phyloP scores from a whole-genome alignment of 2,113 vertebrate species.

The Coptodon bakossiorum region DNA sequence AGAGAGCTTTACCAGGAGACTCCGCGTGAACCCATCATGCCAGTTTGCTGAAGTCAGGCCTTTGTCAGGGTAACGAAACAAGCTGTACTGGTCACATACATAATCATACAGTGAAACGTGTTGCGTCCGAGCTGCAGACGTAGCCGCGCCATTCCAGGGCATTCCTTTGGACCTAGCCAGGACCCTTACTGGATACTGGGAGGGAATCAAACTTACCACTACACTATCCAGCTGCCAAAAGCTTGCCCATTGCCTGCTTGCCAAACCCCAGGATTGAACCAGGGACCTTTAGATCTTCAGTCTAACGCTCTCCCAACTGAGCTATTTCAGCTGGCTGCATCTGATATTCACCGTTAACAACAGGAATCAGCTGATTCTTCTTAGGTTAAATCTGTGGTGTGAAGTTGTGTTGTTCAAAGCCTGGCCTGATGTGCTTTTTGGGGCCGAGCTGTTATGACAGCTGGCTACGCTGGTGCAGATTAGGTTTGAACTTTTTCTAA shows the following conservation, averaged over 20 bases:
- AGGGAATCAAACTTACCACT: not conserved
- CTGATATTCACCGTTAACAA: not conserved
- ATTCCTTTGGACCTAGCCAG: not conserved
- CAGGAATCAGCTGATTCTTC: not conserved
- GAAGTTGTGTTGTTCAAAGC: not conserved
- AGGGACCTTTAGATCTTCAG: not conserved
- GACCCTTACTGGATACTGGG: not conserved
- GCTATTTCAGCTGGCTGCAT: fast-evolving
- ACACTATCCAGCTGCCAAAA: not conserved
- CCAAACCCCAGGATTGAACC: not conserved
- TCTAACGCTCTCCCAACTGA: not conserved
- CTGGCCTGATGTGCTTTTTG: fast-evolving
- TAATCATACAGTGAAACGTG: not conserved
- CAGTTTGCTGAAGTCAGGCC: not conserved
- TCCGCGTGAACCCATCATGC: not conserved
- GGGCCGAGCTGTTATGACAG: not conserved
- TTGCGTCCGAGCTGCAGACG: fast-evolving
- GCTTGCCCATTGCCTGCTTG: not conserved
- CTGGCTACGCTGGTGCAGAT: not conserved
- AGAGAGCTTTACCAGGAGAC: not conserved
- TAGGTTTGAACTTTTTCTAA: not conserved
- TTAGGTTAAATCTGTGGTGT: not conserved
- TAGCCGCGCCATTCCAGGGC: not conserved
- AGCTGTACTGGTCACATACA: not conserved
- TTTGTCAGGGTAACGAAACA: not conserved